Evolutionary conservation across 1,140 invertebrate genomes (phyloP), one percentile per base, ranked within the genome.

Genomic region (Agrilus planipennis): DNA sequence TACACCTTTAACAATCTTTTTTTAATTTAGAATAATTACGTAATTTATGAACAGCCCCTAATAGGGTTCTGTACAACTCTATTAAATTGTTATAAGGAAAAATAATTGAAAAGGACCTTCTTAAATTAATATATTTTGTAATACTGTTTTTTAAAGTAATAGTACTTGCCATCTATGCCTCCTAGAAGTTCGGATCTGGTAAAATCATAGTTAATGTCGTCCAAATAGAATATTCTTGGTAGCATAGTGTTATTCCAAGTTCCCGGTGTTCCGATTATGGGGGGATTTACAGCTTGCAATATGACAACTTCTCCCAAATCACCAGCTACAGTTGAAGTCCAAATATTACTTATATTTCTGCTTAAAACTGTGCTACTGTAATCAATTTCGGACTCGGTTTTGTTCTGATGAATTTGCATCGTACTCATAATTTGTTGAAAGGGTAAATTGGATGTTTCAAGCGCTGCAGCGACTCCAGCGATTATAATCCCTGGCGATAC

Each of bases 171-270:
- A 58, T 82, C 79, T 25, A 81, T 65, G 25, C 72, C 76, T 36
- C 73, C 76, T 36, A 79, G 51, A 32, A 81, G 69, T 55, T 79
- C 76, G 29, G 77, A 69, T 46, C 75, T 69, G 2, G 76, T 80
- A 18, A 75, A 59, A 39, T 78, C 73, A 64, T 72, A 77, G 38
- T 67, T 57, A 2, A 63, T 53, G 7, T 55, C 41, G 15, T 59
- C 53, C 11, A 73, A 55, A 54, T 78, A 78, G 51, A 66, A 70
- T 46, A 68, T 55, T 39, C 67, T 58, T 0, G 78, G 76, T 10
- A 72, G 49, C 9, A 73, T 48, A 1, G 72, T 73, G 46, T 74
- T 72, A 43, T 81, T 78, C 78, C 78, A 82, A 28, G 66, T 67
- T 29, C 75, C 76, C 14, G 56, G 61, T 14, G 65, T 63, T 22